A percentile compares a stretch with the other conserved stretches of the same genome.
Evolutionary conservation across 2,797 vertebrate species (phyloP).

Genomic region (Apogon talboti): DNA sequence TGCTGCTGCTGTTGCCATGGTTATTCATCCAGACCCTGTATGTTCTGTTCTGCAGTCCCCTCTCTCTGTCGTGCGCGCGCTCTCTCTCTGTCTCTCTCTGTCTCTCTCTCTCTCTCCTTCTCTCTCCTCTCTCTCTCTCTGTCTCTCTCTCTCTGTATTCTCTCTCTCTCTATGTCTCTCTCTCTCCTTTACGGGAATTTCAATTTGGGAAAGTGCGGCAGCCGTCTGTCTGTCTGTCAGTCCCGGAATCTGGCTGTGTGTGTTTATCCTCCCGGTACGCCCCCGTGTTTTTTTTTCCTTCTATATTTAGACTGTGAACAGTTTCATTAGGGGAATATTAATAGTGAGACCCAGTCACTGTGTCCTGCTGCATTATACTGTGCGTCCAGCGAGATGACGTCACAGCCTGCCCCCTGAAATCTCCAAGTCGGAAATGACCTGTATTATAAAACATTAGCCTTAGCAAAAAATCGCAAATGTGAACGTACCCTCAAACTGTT

Average conservation of each 20-base stretch:
- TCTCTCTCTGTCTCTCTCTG: conserved; percentile 21
- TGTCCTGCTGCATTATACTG: conserved; percentile 37
- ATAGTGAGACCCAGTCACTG: conserved; percentile 42
- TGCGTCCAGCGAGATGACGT: conserved; percentile 69
- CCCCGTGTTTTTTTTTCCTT: not conserved
- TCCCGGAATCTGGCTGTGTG: conserved; percentile 51
- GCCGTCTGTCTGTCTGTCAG: conserved; percentile 41
- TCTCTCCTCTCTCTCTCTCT: conserved; percentile 16
- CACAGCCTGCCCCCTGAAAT: conserved; percentile 59
- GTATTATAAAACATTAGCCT: no score
- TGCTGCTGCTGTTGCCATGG: conserved; percentile 89
- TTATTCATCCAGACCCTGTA: conserved; percentile 84
- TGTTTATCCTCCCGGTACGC: conserved; percentile 36
- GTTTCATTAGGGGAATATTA: conserved; percentile 59
- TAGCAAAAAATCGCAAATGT: no score
- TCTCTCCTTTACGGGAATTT: conserved; percentile 50
- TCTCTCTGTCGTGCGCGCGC: no score
- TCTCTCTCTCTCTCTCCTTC: conserved; percentile 18
- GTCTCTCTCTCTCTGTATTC: conserved; percentile 16
- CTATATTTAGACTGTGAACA: conserved; percentile 5
- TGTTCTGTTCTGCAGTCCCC: conserved; percentile 67
- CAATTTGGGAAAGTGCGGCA: conserved; percentile 66
- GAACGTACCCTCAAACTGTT: no score
- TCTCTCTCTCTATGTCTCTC: conserved; percentile 4
- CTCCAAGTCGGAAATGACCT: conserved; percentile 39